phyloP scores from a whole-genome alignment of 2,113 vertebrate species.

The Eclectus roratus region DNA sequence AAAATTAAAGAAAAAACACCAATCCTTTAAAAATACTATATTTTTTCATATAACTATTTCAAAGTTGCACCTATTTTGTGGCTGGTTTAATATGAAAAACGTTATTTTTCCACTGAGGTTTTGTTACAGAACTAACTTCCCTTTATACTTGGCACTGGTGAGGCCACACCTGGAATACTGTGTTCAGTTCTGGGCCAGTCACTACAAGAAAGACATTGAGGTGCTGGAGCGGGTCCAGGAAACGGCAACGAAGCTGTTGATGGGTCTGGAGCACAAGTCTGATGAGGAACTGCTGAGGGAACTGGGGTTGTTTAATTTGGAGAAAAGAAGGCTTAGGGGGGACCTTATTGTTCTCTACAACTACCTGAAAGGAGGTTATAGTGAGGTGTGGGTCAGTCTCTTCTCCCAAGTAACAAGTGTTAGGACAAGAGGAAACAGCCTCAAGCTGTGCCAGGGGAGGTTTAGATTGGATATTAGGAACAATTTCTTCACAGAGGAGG shows the following conservation, averaged over 20 bases:
- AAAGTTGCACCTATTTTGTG: neutral
- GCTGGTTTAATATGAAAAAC: neutral
- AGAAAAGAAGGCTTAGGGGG: neutral
- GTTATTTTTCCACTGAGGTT: neutral
- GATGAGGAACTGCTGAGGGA: neutral
- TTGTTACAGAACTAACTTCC: neutral
- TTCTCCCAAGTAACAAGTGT: neutral
- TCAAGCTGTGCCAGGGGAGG: neutral
- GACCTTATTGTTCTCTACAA: neutral
- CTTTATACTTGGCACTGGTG: neutral
- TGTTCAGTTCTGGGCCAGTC: neutral
- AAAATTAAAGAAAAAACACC: neutral
- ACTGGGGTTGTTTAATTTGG: neutral
- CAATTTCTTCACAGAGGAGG: neutral
- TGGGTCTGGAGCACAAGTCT: neutral
- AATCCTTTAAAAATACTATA: accelerated
- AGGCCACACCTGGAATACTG: neutral
- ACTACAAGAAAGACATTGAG: neutral
- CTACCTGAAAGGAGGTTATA: neutral
- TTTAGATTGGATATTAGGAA: neutral
- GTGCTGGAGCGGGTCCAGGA: neutral
- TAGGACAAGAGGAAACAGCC: neutral
- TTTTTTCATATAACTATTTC: neutral
- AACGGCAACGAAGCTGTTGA: neutral
- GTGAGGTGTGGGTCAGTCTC: neutral